Conservation (phyloP, 2,113 vertebrate species). For the Takifugu flavidus region DNA sequence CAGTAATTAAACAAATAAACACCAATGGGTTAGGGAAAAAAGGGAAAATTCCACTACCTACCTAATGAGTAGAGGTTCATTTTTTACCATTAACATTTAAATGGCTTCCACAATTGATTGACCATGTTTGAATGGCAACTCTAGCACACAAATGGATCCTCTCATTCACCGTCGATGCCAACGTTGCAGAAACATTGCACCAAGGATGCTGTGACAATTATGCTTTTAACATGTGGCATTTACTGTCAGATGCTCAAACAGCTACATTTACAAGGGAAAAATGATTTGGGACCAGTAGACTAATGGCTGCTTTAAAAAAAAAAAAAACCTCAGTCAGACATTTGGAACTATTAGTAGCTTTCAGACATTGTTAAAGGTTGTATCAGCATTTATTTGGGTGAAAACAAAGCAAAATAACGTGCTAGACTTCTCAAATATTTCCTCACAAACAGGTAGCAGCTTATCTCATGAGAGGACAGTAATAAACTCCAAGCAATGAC, state of each 20-base stretch:
- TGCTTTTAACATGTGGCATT: constrained; percentile 23
- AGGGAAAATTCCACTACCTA: constrained; percentile 9
- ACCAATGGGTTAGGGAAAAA: background rate
- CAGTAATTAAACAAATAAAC: constrained; percentile 44
- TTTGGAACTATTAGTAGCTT: too few relatives aligned
- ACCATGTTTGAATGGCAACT: constrained; percentile 54
- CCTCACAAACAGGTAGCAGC: too few relatives aligned
- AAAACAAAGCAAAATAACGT: too few relatives aligned
- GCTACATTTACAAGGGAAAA: constrained; percentile 26
- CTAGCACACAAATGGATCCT: constrained; percentile 50
- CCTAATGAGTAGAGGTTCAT: constrained; percentile 34
- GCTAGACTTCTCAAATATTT: too few relatives aligned
- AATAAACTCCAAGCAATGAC: too few relatives aligned
- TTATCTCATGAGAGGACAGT: too few relatives aligned
- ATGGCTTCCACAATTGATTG: constrained; percentile 48
- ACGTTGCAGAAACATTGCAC: constrained; percentile 50
- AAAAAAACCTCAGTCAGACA: too few relatives aligned
- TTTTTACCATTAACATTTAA: constrained; percentile 59
- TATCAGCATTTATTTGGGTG: too few relatives aligned
- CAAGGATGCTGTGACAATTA: constrained; percentile 36
- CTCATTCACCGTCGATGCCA: constrained; percentile 27
- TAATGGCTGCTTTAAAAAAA: constrained; percentile 10
- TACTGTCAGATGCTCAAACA: constrained; percentile 25
- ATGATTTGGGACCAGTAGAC: background rate
- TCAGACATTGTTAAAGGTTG: too few relatives aligned